Evolutionary conservation across 2,113 vertebrate species (phyloP).

Genomic region (Tachuris rubrigastra): DNA sequence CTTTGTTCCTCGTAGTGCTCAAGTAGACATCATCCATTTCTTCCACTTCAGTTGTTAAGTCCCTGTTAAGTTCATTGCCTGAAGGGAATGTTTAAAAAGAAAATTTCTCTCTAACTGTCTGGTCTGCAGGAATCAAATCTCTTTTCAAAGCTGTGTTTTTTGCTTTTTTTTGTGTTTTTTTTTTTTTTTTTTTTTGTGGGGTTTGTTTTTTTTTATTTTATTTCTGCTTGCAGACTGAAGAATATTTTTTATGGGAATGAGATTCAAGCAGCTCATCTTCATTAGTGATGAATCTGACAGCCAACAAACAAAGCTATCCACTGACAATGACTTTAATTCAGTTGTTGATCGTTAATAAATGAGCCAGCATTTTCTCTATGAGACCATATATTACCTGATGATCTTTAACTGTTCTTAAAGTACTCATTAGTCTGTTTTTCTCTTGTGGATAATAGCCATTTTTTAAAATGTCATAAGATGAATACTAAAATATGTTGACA

Average conservation of each 20-base stretch:
- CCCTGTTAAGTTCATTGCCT: neutral
- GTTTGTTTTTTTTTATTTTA: neutral
- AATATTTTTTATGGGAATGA: neutral
- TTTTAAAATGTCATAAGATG: neutral
- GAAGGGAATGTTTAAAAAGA: neutral
- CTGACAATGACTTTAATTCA: neutral
- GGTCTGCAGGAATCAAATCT: neutral
- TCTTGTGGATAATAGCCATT: neutral
- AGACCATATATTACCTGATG: neutral
- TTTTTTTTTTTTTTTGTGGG: neutral
- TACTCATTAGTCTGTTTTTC: neutral
- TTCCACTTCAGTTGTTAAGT: neutral
- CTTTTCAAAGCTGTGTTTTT: neutral
- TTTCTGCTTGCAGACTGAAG: neutral
- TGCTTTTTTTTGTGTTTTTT: neutral
- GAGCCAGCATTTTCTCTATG: neutral
- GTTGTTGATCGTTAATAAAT: neutral
- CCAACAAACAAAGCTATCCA: neutral
- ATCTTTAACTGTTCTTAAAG: neutral
- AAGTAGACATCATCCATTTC: neutral
- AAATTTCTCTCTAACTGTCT: neutral
- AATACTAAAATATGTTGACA: neutral
- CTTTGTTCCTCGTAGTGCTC: neutral
- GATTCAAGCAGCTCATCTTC: neutral
- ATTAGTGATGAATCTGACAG: neutral